Evolutionary conservation across 2,113 vertebrate genomes (phyloP).

Genomic region (Ailuropoda melanoleuca): DNA sequence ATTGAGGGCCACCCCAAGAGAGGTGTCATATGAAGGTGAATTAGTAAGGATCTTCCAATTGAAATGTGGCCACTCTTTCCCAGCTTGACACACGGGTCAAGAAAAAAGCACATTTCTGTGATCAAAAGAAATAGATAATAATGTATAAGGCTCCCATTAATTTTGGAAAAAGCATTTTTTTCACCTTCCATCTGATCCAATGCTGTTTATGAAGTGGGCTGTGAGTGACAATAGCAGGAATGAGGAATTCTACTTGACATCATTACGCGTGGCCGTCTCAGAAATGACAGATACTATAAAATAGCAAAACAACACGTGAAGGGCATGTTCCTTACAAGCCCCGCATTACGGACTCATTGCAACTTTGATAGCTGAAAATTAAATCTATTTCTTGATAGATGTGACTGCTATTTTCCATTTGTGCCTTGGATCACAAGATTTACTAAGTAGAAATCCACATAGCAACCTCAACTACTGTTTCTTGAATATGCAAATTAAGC

Average conservation of each 20-base stretch:
- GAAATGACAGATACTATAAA: neutral
- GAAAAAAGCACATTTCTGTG: neutral
- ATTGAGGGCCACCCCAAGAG: neutral
- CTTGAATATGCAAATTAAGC: neutral
- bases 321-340: neutral
- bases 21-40: rapidly evolving
- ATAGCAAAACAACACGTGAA: neutral
- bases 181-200: neutral
- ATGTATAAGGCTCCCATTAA: too few relatives aligned
- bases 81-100: neutral
- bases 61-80: rapidly evolving
- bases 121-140: neutral
- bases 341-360: rapidly evolving
- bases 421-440: neutral
- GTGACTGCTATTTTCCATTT: neutral
- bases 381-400: neutral
- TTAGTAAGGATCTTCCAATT: too few relatives aligned
- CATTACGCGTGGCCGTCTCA: neutral
- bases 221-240: neutral
- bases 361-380: neutral
- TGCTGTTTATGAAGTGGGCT: neutral
- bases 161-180: neutral
- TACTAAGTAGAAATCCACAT: neutral
- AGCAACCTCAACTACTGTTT: neutral
- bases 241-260: neutral